Evolutionary conservation across 2,888 invertebrate genomes (phyloP), one percentile per base, ranked within the genome.

Genomic region (Cepaea hortensis): DNA sequence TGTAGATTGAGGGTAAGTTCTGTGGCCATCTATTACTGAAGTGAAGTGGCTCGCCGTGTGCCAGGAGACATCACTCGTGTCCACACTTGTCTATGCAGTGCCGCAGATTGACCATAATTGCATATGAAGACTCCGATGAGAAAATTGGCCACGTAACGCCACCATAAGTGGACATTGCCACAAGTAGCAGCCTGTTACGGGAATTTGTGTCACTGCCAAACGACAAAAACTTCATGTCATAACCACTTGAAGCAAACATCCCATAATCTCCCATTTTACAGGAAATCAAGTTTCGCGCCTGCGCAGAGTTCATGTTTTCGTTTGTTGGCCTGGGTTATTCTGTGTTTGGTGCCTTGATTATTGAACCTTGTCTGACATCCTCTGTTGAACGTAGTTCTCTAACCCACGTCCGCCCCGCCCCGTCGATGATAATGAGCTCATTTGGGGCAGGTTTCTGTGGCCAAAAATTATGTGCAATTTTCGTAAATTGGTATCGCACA

Each of bases 401-500:
- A 50, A 48, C 48, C 50, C 48, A 76, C 76, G 50, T 0, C 20
- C 20, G 18, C 48, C 50, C 50, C n/a, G 50, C n/a, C 20, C 50
- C 15, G 50, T 0, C 50, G 15, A 9, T 76, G 15, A 50, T 76
- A 76, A 76, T 76, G 76, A 76, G 50, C 48, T 50, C 50, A 48
- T 76, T 50, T 76, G 7, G 46, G 50, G 20, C 46, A 73, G 46
- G 46, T 20, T 76, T 3, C 20, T 20, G 48, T n/a, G 18, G 68
- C 68, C 55, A n/a, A n/a, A 79, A 61, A 23, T 61, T 20, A 5
- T 23, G n/a, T n/a, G 55, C 9, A 50, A 20, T 61, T 23, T 23
- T 61, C 23, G 55, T 15, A 61, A 79, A 61, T 79, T 55, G 77
- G n/a, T n/a, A 13, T n/a, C 11, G 77, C 77, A 55, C 76, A 79